phyloP scores from a whole-genome alignment of 2,797 vertebrate species.

The Hylomyscus alleni region DNA sequence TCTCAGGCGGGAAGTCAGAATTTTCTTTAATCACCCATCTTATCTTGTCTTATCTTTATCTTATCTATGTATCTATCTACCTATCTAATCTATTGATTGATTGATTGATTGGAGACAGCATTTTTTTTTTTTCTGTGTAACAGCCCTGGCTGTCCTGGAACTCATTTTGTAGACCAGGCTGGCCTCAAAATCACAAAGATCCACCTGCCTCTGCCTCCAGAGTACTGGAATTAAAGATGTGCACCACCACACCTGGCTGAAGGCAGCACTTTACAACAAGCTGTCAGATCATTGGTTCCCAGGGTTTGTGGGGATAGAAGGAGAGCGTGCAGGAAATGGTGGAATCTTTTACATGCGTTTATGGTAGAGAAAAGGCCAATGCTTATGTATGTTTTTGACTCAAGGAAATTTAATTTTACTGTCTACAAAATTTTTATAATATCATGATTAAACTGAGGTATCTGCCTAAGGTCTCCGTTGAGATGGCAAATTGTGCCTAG shows the following conservation, averaged over 20 bases:
- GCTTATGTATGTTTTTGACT: background rate
- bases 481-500: background rate
- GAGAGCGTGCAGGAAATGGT: background rate
- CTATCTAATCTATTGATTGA: background rate
- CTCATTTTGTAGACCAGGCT: background rate
- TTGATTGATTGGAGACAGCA: background rate
- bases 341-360: background rate
- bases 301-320: background rate
- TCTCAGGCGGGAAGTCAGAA: conserved; percentile 67
- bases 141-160: background rate
- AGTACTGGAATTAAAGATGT: background rate
- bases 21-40: background rate
- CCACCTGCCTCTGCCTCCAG: background rate
- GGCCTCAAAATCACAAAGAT: background rate
- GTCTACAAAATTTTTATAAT: background rate
- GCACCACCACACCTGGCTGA: background rate
- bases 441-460: background rate
- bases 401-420: background rate
- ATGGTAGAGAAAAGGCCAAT: background rate
- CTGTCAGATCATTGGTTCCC: conserved; percentile 48
- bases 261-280: conserved; percentile 6
- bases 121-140: background rate
- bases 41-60: background rate
- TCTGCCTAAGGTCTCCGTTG: background rate
- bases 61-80: background rate